Conservation (phyloP, 2,888 invertebrate genomes). For the Drosophila anomalata region DNA sequence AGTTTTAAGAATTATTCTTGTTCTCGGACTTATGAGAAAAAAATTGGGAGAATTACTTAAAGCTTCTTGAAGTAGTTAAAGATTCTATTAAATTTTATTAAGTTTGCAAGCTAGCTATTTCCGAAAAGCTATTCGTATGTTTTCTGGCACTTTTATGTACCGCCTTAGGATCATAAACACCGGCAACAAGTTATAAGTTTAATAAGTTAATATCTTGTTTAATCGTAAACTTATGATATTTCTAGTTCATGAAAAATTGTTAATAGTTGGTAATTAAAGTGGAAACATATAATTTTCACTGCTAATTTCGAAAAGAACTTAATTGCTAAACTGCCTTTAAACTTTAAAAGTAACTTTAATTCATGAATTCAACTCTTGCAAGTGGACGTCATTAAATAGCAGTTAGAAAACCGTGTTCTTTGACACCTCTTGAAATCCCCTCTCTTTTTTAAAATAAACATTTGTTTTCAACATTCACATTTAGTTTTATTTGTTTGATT, state of each 20-base stretch:
- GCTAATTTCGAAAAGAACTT: not conserved
- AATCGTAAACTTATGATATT: not conserved
- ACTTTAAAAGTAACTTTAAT: not conserved
- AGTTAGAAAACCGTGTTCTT: not conserved
- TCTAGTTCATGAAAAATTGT: not conserved
- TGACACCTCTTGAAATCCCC: not conserved
- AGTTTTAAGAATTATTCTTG: no score
- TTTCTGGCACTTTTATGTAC: no score
- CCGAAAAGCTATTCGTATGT: no score
- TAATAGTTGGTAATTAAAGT: not conserved
- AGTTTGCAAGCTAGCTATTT: no score
- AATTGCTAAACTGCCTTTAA: not conserved
- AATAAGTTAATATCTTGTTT: not conserved
- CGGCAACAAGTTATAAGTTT: not conserved
- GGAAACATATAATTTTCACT: not conserved
- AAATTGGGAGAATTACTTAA: no score
- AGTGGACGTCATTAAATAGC: slow-evolving; percentile 1
- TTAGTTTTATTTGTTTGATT: slow-evolving; percentile 14
- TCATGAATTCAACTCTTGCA: slow-evolving; percentile 1
- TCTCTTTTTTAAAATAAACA: not conserved
- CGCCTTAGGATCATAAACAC: no score
- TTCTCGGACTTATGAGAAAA: no score
- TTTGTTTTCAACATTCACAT: slow-evolving; percentile 14
- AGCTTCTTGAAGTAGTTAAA: no score
- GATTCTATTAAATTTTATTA: no score